These are phyloP conservation scores for Microctonus aethiopoides DNA, from an alignment of 2,888 invertebrate species.

Conservation along the genomic window DNA sequence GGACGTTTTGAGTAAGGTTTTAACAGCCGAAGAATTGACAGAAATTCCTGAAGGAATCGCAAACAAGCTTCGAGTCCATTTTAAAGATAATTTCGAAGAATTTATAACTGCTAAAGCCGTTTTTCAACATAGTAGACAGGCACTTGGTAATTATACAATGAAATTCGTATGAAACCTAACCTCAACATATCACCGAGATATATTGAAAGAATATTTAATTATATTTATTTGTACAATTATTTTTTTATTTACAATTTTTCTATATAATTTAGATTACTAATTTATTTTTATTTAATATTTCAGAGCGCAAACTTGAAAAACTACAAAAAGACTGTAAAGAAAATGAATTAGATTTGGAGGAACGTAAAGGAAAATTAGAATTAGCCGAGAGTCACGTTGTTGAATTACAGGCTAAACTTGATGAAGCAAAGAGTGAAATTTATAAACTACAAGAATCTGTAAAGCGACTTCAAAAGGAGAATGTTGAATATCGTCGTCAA, in stretches of 20 bases:
- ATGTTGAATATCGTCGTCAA: slow-evolving; percentile 75
- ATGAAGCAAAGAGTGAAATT: slow-evolving; percentile 73
- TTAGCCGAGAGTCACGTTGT: slow-evolving; percentile 73
- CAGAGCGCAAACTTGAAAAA: slow-evolving; percentile 72
- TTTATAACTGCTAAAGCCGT: slow-evolving; percentile 80
- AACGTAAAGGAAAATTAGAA: slow-evolving; percentile 73
- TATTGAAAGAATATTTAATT: too few relatives aligned
- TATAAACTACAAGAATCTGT: slow-evolving; percentile 75
- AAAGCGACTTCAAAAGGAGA: slow-evolving; percentile 73
- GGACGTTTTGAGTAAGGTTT: slow-evolving; percentile 64
- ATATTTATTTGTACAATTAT: too few relatives aligned
- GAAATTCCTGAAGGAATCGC: slow-evolving; percentile 70
- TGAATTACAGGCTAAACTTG: slow-evolving; percentile 76
- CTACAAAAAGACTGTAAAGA: slow-evolving; percentile 71
- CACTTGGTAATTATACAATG: slow-evolving; percentile 69
- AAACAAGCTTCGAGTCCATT: slow-evolving; percentile 74
- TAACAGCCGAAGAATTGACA: slow-evolving; percentile 71
- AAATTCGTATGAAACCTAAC: slow-evolving; percentile 30
- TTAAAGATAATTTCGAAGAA: slow-evolving; percentile 76
- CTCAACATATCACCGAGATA: too few relatives aligned
- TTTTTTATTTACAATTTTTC: not conserved
- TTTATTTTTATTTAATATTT: slow-evolving; percentile 50
- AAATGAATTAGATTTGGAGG: slow-evolving; percentile 73
- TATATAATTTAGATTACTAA: too few relatives aligned
- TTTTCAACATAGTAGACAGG: slow-evolving; percentile 75